A percentile compares a stretch with the other conserved stretches of the same genome.
Conservation (phyloP, 2,797 vertebrate genomes). For the Nothura maculosa region DNA sequence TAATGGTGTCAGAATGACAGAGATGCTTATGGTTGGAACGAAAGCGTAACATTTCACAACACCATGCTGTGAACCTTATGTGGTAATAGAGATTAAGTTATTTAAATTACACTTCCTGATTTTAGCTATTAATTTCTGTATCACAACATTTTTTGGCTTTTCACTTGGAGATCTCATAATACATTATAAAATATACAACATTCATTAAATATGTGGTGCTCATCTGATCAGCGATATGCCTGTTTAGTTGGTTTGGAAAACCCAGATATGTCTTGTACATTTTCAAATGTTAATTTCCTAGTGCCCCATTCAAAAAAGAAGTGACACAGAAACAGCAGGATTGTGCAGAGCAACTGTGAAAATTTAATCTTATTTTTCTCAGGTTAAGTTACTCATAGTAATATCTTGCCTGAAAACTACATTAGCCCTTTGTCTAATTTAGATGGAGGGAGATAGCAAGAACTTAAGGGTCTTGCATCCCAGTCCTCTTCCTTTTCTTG, state of each 20-base stretch:
- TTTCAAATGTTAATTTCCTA: background rate
- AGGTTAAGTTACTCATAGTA: background rate
- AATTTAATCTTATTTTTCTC: background rate
- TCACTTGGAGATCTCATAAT: background rate
- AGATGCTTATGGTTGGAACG: background rate
- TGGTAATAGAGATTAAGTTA: background rate
- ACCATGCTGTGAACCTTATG: background rate
- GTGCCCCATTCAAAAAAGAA: background rate
- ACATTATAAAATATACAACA: background rate
- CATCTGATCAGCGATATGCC: slow-evolving; percentile 1
- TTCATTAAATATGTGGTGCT: background rate
- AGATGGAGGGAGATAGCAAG: background rate
- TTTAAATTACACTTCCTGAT: background rate
- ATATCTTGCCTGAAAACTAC: background rate
- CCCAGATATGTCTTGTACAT: background rate
- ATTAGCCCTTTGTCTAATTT: background rate
- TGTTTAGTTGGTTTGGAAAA: background rate
- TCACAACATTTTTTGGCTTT: background rate
- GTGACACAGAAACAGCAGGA: background rate
- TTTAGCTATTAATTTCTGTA: background rate
- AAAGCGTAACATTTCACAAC: background rate
- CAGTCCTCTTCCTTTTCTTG: background rate
- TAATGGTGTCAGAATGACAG: background rate
- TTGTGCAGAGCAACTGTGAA: background rate
- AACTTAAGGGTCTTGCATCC: background rate